Percentiles rank a stretch among this genome's conserved stretches.
These are phyloP conservation scores for Dipodomys ordii DNA, from an alignment of 2,113 vertebrate species.

Conservation along the genomic window DNA sequence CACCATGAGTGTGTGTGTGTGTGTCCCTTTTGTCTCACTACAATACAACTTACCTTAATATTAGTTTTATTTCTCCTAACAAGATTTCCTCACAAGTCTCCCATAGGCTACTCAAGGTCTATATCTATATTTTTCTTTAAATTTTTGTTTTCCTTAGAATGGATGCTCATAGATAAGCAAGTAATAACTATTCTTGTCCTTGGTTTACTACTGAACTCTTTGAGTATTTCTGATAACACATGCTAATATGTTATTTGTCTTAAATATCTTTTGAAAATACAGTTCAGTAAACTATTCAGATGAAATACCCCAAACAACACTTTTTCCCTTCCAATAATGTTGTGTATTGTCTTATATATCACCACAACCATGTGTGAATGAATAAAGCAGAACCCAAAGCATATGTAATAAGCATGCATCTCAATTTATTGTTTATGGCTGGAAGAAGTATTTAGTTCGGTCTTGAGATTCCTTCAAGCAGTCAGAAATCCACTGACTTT, in stretches of 20 bases:
- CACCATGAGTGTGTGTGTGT: not conserved
- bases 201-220: not conserved
- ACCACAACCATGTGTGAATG: not conserved
- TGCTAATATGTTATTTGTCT: not conserved
- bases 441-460: not conserved
- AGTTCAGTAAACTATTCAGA: not conserved
- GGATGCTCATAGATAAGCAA: not conserved
- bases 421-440: not conserved
- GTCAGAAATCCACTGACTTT: not conserved
- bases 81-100: not conserved
- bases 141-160: not conserved
- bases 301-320: not conserved
- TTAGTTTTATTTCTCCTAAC: not conserved
- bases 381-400: not conserved
- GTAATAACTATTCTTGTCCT: not conserved
- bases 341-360: not conserved
- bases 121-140: not conserved
- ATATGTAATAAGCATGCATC: not conserved
- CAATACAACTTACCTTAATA: not conserved
- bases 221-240: not conserved
- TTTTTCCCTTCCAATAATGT: slow-evolving; percentile 1
- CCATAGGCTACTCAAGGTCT: not conserved
- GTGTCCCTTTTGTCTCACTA: not conserved
- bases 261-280: not conserved
- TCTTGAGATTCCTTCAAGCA: not conserved